Base-by-base conservation (phyloP, 2,797 vertebrate species). In the Gallinago solitaria region DNA sequence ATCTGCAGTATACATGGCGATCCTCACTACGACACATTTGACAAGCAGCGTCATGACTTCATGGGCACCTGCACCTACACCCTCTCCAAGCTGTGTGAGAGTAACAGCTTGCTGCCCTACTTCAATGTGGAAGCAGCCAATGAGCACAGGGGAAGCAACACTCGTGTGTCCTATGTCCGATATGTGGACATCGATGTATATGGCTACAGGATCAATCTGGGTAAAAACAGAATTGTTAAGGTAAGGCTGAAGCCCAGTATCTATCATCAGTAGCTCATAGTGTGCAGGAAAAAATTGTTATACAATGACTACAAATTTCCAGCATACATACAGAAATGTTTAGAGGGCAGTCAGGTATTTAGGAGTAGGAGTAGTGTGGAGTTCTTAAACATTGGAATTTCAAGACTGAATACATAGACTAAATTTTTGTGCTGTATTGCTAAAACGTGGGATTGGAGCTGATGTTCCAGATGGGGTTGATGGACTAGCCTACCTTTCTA, bases 41-140 rank as follows among this genome's bases (percentile, higher is more conserved):
- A 97, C 91, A 95, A 97, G 8, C 89, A 95, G 56, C 88, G 24
- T 9, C 97, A 95, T 16, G 28, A 97, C 69, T 97, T 97, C 83
- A 96, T 97, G 97, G 97, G 96, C 74, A 97, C 71, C 5, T 97
- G 95, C 47, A 95, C 88, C 37, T 97, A 95, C 43, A 96, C 87
- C 12, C 85, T 97, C 41, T 93, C 95, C 35, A 96, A 92, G n/a
- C 59, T 97, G 17, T 97, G 91, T 1, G 54, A 88, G 21, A 47
- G 7, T 39, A 92, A 78, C 68, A 90, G 73, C n/a, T 91, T 78
- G 2, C 76, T 97, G 84, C 77, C 95, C 35, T 87, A 59, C 17
- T 97, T 97, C 94, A 96, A 97, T 0, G 96, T 95, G 81, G 97
- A 97, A 81, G 93, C 90, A 0, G 95, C 91, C 53, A 97, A 97